These are phyloP conservation scores for Euleptes europaea DNA, from an alignment of 2,113 vertebrate species.

Conservation along the genomic window DNA sequence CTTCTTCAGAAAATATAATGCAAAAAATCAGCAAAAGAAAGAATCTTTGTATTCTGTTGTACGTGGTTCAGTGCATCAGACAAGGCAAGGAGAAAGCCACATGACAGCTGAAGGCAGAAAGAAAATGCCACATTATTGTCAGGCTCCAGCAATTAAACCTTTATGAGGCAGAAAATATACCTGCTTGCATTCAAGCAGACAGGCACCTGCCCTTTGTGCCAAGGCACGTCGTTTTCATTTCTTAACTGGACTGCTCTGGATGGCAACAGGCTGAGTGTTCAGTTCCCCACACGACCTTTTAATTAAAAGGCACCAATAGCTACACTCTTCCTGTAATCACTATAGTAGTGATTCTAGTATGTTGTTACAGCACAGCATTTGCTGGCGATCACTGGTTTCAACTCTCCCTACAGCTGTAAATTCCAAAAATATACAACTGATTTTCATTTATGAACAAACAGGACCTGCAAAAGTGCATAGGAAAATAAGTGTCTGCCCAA, in stretches of 20 bases:
- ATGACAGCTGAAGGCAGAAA: not conserved
- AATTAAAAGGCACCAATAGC: constrained; percentile 43
- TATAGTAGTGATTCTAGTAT: not conserved
- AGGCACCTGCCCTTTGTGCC: not conserved
- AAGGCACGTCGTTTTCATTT: not conserved
- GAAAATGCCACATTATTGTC: constrained; percentile 16
- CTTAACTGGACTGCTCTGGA: constrained; percentile 6
- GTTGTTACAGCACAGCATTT: not conserved
- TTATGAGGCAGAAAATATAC: constrained; percentile 18
- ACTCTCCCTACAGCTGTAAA: not conserved
- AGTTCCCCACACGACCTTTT: constrained; percentile 37
- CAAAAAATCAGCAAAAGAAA: constrained; percentile 14
- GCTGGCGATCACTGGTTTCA: not conserved
- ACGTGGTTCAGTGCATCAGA: constrained; percentile 15
- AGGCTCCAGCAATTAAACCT: constrained; percentile 23
- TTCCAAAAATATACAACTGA: not conserved
- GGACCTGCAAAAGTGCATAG: not conserved
- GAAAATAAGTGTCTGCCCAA: not conserved
- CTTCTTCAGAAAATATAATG: constrained; percentile 15
- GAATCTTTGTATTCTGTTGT: constrained; percentile 1
- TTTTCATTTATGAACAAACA: rapidly evolving
- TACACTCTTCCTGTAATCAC: constrained; percentile 22
- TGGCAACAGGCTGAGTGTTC: not conserved
- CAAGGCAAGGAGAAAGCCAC: constrained; percentile 31
- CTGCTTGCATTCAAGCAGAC: constrained; percentile 27